Evolutionary conservation across 2,113 vertebrate species (phyloP).

Genomic region (Callopanchax toddi): DNA sequence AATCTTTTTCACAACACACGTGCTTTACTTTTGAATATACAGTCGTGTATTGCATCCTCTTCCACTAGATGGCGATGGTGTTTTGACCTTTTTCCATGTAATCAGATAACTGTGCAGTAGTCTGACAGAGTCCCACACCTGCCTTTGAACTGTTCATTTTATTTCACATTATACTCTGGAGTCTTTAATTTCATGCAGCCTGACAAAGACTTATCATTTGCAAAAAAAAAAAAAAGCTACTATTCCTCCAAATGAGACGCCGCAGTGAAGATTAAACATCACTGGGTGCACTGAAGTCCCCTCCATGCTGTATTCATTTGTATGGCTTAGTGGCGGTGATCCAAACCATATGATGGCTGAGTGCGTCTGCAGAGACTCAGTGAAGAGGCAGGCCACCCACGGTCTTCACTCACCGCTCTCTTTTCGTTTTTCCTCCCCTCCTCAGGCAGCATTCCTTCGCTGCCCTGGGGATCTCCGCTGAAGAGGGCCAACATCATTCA

Average conservation of each 20-base stretch:
- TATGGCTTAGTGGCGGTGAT: slow-evolving; percentile 62
- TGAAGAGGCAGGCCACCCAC: slow-evolving; percentile 74
- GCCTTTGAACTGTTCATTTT: slow-evolving; percentile 17
- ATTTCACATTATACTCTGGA: slow-evolving; percentile 25
- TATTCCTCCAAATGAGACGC: slow-evolving; percentile 39
- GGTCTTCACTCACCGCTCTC: slow-evolving; percentile 39
- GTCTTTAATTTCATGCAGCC: slow-evolving; percentile 31
- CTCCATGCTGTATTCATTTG: slow-evolving; percentile 65
- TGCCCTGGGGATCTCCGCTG: slow-evolving; percentile 63
- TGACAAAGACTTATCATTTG: slow-evolving; percentile 24
- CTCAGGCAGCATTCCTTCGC: slow-evolving; percentile 72
- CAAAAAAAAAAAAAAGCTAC: slow-evolving; percentile 33
- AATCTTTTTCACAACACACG: no score
- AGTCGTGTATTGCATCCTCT: not conserved
- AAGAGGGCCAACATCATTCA: slow-evolving; percentile 69
- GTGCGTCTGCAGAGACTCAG: slow-evolving; percentile 61
- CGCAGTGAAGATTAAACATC: slow-evolving; percentile 49
- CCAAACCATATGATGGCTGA: slow-evolving; percentile 78
- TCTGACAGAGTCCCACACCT: slow-evolving; percentile 40
- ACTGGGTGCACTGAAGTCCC: slow-evolving; percentile 34
- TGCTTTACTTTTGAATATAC: no score
- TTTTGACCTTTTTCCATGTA: not conserved
- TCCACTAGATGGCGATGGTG: slow-evolving; percentile 66
- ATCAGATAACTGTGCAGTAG: not conserved
- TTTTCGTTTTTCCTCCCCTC: slow-evolving; percentile 50